Evolutionary conservation across 1,140 invertebrate species (phyloP).

Genomic region (Trypoxylus dichotomus): DNA sequence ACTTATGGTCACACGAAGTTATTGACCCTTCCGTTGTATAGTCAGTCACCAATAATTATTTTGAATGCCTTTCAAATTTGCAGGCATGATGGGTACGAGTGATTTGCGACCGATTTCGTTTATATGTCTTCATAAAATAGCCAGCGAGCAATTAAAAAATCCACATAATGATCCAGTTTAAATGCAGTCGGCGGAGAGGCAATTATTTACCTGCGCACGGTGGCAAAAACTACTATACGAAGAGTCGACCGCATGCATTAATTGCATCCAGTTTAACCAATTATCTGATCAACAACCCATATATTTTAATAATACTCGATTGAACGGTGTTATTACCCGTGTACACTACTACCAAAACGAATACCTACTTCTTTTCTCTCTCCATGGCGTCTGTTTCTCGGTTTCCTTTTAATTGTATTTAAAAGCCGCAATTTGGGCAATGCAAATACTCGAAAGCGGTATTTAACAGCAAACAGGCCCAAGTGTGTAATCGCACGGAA

Average conservation of each 20-base stretch:
- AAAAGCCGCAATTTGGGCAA: conserved; percentile 16
- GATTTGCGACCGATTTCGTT: conserved; percentile 21
- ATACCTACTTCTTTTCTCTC: not conserved
- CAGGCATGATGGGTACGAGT: conserved; percentile 21
- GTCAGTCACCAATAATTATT: conserved; percentile 26
- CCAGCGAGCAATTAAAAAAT: conserved; percentile 28
- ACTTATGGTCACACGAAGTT: conserved; percentile 12
- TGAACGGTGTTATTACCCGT: conserved; percentile 18
- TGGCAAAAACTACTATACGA: conserved; percentile 26
- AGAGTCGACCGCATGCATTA: conserved; percentile 22
- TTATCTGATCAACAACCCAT: conserved; percentile 32
- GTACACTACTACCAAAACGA: conserved; percentile 11
- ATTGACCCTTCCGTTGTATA: conserved; percentile 10
- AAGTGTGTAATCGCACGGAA: conserved; percentile 20
- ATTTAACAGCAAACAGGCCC: not conserved
- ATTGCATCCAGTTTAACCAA: conserved; percentile 29
- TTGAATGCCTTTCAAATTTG: conserved; percentile 27
- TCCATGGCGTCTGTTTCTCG: not conserved
- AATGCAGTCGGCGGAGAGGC: conserved; percentile 6
- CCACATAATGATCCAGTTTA: conserved; percentile 28
- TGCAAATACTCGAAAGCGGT: conserved; percentile 2
- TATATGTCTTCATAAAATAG: conserved; percentile 32
- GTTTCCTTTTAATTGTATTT: conserved; percentile 10
- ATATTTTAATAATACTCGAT: conserved; percentile 28
- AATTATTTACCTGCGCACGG: conserved; percentile 30